Conservation (phyloP, 2,888 invertebrate genomes). For the Eupithecia pulchellata region DNA sequence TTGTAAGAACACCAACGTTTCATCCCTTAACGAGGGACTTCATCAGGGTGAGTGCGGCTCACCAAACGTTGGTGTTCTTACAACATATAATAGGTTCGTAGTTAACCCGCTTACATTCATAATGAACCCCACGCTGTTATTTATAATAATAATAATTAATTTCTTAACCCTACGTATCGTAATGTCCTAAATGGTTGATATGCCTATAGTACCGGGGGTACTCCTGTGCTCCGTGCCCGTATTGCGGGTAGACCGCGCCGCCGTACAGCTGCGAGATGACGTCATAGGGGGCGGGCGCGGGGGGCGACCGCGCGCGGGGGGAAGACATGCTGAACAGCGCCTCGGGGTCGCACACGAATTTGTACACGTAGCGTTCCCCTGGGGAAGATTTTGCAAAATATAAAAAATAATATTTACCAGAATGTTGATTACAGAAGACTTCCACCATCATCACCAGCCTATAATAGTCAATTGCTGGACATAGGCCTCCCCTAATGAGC, state of each 20-base stretch:
- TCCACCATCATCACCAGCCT: too few relatives aligned
- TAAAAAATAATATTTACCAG: not conserved
- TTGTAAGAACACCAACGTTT: too few relatives aligned
- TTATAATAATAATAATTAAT: too few relatives aligned
- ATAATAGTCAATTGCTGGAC: too few relatives aligned
- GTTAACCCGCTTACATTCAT: too few relatives aligned
- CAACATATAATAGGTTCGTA: too few relatives aligned
- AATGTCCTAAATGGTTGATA: slow-evolving; percentile 53
- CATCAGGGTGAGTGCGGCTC: too few relatives aligned
- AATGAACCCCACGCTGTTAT: too few relatives aligned
- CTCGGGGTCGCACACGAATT: slow-evolving; percentile 98
- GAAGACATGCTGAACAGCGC: slow-evolving; percentile 94
- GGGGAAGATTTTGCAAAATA: slow-evolving; percentile 30
- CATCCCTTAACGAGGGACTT: too few relatives aligned
- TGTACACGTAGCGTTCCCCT: slow-evolving; percentile 98
- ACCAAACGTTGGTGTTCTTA: too few relatives aligned
- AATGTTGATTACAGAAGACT: too few relatives aligned
- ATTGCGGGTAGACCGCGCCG: slow-evolving; percentile 57
- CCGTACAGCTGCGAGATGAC: slow-evolving; percentile 69
- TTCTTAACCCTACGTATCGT: slow-evolving; percentile 55
- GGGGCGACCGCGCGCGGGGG: slow-evolving; percentile 50
- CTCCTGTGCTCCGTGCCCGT: slow-evolving; percentile 53
- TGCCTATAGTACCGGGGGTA: slow-evolving; percentile 59
- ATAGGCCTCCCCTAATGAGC: too few relatives aligned
- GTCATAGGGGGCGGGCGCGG: slow-evolving; percentile 59